These are phyloP conservation scores for Ptychoptera albimana DNA, from an alignment of 2,888 invertebrate species.

Conservation along the genomic window DNA sequence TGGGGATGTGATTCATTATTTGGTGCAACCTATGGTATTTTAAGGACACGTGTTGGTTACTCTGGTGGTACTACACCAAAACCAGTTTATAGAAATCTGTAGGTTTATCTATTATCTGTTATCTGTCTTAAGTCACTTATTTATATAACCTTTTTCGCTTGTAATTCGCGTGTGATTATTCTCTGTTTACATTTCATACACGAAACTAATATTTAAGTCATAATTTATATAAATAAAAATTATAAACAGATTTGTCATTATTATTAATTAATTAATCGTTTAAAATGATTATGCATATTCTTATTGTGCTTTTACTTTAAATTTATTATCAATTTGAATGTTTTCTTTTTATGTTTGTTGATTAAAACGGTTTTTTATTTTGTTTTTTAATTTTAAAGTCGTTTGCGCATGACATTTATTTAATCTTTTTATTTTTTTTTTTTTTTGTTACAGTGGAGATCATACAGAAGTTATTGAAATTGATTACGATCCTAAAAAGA, in stretches of 20 bases:
- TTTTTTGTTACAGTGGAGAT: constrained; percentile 53
- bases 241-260: neutral
- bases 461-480: constrained; percentile 90
- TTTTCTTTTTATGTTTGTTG: no score
- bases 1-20: constrained; percentile 82
- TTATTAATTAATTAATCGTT: neutral
- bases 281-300: no score
- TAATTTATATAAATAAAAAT: neutral
- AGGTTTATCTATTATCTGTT: constrained; percentile 29
- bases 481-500: constrained; percentile 68
- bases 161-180: no score
- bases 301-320: no score
- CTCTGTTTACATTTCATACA: no score
- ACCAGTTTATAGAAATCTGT: constrained; percentile 78
- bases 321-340: no score
- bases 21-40: constrained; percentile 50
- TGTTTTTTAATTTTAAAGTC: neutral
- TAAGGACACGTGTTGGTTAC: constrained; percentile 88
- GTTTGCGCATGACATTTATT: constrained; percentile 1
- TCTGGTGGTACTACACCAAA: constrained; percentile 67
- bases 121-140: no score
- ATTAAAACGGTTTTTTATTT: neutral
- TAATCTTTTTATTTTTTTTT: no score
- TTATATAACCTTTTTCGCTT: constrained; percentile 11
- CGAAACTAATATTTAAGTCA: neutral